Conservation (phyloP, 2,888 invertebrate genomes). For the Antheraea yamamai region DNA sequence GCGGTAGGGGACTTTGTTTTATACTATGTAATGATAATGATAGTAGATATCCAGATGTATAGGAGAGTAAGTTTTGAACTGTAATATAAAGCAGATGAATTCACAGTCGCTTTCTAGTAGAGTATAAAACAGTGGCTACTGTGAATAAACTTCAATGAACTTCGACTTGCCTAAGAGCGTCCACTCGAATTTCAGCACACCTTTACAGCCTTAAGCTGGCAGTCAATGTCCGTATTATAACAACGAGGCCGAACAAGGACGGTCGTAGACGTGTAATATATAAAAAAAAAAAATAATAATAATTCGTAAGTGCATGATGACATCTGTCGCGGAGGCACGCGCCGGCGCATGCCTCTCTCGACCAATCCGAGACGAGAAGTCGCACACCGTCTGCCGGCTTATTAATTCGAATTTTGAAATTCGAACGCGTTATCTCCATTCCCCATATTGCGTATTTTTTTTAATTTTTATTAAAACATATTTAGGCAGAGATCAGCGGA, state of each 20-base stretch:
- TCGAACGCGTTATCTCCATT: conserved; percentile 19
- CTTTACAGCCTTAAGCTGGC: neutral
- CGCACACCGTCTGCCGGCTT: neutral
- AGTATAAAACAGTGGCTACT: neutral
- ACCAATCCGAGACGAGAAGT: neutral
- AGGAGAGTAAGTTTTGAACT: too few relatives aligned
- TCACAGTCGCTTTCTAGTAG: too few relatives aligned
- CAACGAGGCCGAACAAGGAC: conserved; percentile 41
- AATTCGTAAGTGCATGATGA: conserved; percentile 1
- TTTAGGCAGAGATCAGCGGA: conserved; percentile 11
- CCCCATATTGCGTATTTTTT: conserved; percentile 21
- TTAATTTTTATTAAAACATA: conserved; percentile 3
- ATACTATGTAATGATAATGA: too few relatives aligned
- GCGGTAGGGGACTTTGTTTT: too few relatives aligned
- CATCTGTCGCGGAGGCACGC: conserved; percentile 52
- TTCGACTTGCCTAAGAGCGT: too few relatives aligned
- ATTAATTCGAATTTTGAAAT: conserved; percentile 20
- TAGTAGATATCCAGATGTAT: too few relatives aligned
- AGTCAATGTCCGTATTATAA: neutral
- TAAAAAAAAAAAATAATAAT: conserved; percentile 23
- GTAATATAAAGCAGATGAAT: too few relatives aligned
- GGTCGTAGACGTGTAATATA: conserved; percentile 27
- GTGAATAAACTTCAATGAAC: neutral
- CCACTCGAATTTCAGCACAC: too few relatives aligned
- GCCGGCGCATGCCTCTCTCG: conserved; percentile 39